phyloP scores from a whole-genome alignment of 2,797 vertebrate genomes.

The Staurois parvus region DNA sequence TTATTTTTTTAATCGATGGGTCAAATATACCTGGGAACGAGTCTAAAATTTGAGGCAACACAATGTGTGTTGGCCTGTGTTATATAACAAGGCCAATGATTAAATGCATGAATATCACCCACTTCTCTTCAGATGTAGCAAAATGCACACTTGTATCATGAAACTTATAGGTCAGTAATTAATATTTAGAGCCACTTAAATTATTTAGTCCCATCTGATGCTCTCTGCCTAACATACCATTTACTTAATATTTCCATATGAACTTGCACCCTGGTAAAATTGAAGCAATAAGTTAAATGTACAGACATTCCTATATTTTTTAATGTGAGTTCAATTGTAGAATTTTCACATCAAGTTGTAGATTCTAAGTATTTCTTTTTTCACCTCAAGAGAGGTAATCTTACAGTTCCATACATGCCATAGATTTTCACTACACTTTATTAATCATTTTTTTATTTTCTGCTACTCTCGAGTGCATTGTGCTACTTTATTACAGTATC shows the following conservation, averaged over 20 bases:
- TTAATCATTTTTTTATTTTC: constrained; percentile 52
- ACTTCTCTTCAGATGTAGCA: neutral
- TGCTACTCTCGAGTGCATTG: constrained; percentile 19
- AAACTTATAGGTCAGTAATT: neutral
- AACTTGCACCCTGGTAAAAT: neutral
- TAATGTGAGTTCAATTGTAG: constrained; percentile 12
- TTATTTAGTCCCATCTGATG: neutral
- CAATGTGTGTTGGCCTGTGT: too few relatives aligned
- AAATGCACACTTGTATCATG: neutral
- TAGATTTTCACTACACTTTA: constrained; percentile 30
- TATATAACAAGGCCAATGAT: too few relatives aligned
- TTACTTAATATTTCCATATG: neutral
- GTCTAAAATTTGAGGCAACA: too few relatives aligned
- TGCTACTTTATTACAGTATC: constrained; percentile 41
- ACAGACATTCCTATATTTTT: neutral
- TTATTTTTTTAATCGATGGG: too few relatives aligned
- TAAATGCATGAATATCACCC: too few relatives aligned
- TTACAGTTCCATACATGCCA: constrained; percentile 15
- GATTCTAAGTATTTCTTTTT: constrained; percentile 2
- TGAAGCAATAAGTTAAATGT: neutral
- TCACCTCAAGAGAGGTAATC: constrained; percentile 25
- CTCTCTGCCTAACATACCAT: neutral
- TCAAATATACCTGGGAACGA: too few relatives aligned
- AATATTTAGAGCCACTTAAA: constrained; percentile 9
- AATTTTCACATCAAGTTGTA: constrained; percentile 19